phyloP scores from a whole-genome alignment of 2,888 invertebrate species.

The Hirtodrosophila cameraria region DNA sequence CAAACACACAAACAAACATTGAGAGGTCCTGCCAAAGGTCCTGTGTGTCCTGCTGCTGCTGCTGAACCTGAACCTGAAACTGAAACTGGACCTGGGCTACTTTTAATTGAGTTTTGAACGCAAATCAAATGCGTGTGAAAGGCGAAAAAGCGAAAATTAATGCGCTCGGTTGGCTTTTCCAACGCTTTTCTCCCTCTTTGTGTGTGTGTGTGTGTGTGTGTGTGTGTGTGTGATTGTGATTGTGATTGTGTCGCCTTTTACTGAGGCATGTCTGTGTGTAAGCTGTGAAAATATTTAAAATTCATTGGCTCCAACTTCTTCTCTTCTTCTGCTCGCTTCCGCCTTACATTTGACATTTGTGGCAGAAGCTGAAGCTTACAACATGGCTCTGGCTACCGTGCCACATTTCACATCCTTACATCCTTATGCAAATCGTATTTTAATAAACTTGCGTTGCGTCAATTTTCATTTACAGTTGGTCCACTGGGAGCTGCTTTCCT shows the following conservation, averaged over 20 bases:
- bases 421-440: slow-evolving; percentile 78
- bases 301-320: slow-evolving; percentile 67
- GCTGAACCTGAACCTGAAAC: background rate
- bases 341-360: slow-evolving; percentile 52
- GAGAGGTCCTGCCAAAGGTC: slow-evolving; percentile 15
- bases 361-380: slow-evolving; percentile 7
- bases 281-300: slow-evolving; percentile 66
- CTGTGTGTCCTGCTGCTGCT: too few species aligned
- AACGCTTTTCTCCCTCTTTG: slow-evolving; percentile 16
- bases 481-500: slow-evolving; percentile 53
- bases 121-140: slow-evolving; percentile 66
- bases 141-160: slow-evolving; percentile 67
- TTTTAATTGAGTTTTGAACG: slow-evolving; percentile 73
- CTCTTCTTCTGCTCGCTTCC: slow-evolving; percentile 19
- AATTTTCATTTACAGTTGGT: slow-evolving; percentile 77
- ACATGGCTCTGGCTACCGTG: slow-evolving; percentile 12
- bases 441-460: slow-evolving; percentile 77
- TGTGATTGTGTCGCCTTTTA: slow-evolving; percentile 34
- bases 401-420: too few species aligned
- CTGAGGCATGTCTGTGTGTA: slow-evolving; percentile 40
- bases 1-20: slow-evolving; percentile 7
- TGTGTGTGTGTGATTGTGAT: slow-evolving; percentile 17
- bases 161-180: slow-evolving; percentile 62
- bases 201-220: slow-evolving; percentile 13
- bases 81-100: slow-evolving; percentile 35